Percentiles rank a stretch among this genome's conserved stretches.
phyloP scores from a whole-genome alignment of 2,888 invertebrate species.

The Orthosia gracilis region DNA sequence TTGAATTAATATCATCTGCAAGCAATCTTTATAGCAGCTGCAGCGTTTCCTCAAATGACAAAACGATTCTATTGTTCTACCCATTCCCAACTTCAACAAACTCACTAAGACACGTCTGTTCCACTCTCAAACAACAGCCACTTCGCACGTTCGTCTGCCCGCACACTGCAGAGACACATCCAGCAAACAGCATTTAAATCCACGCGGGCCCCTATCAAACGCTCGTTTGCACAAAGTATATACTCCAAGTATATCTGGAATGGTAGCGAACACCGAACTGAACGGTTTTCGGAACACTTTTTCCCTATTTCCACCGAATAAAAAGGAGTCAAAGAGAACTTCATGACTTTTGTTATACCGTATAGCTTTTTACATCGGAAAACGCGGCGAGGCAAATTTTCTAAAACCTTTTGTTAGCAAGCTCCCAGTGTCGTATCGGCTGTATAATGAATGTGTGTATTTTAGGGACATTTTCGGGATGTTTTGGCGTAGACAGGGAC shows the following conservation, averaged over 20 bases:
- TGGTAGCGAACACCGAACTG: constrained; percentile 81
- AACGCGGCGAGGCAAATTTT: constrained; percentile 72
- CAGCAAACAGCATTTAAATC: constrained; percentile 68
- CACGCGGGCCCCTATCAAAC: constrained; percentile 83
- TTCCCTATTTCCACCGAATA: constrained; percentile 88
- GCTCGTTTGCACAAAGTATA: constrained; percentile 89
- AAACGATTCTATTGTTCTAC: constrained; percentile 1
- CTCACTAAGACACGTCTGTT: constrained; percentile 28
- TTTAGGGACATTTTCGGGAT: constrained; percentile 33
- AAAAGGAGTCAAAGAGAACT: constrained; percentile 86
- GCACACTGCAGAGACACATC: constrained; percentile 48
- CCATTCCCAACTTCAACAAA: constrained; percentile 8
- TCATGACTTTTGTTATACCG: constrained; percentile 88
- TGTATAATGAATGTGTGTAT: constrained; percentile 59
- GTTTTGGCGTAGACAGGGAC: no score
- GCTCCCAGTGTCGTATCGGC: constrained; percentile 57
- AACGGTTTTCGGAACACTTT: constrained; percentile 88
- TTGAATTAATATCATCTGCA: constrained; percentile 7
- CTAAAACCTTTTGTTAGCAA: constrained; percentile 70
- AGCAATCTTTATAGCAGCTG: constrained; percentile 2
- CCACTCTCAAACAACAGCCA: constrained; percentile 37
- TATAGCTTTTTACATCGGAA: constrained; percentile 77
- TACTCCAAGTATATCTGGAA: constrained; percentile 85
- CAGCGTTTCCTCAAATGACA: constrained; percentile 3
- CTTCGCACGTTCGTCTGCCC: constrained; percentile 25